Base-by-base conservation (phyloP, 2,888 invertebrate genomes). In the Pandemis cinnamomeana region DNA sequence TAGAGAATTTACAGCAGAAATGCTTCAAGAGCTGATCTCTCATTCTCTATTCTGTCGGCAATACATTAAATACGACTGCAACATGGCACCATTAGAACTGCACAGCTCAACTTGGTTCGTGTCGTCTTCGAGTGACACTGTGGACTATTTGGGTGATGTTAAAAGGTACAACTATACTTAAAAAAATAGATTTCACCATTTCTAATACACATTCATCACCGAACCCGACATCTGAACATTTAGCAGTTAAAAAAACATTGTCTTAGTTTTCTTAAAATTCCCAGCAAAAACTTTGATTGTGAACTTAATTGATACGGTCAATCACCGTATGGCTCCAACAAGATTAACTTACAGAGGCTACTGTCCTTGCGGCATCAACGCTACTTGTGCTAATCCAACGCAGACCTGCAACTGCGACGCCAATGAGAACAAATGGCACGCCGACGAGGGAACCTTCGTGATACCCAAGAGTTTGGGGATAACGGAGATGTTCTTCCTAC, bases 361-460 rank as follows among this genome's bases (percentile, higher is more conserved):
- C 82, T 96, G 96, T 87, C 96, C 96, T 51, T 96, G 96, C 84
- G 96, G 96, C 83, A 96, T 97, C 78, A 97, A 97, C 84, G 96
- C 96, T 80, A 97, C 97, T 71, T 98, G 98, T 90, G 96, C 97
- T 67, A 97, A 97, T 86, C 96, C 97, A 53, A 96, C 96, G 66
- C 96, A 97, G 83, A 97, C 97, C 80, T 99, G 99, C 92, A 98
- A 98, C 90, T 99, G 99, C 86, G 99, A 99, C 89, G 96, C 97
- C 15, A 96, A 96, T 68, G 97, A 97, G 84, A 97, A 96, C 80
- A 97, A 98, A 89, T 98, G 98, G 98, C 95, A 97, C 78, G 96
- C 97, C 1, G 99, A 99, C 85, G 98, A 98, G 89, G 98, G 98
- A 5, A 97, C 96, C 80, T 97, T 97, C 83, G 96, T 96, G 10